These are phyloP conservation scores for Fundulus diaphanus DNA, from an alignment of 2,797 vertebrate genomes.

Conservation along the genomic window DNA sequence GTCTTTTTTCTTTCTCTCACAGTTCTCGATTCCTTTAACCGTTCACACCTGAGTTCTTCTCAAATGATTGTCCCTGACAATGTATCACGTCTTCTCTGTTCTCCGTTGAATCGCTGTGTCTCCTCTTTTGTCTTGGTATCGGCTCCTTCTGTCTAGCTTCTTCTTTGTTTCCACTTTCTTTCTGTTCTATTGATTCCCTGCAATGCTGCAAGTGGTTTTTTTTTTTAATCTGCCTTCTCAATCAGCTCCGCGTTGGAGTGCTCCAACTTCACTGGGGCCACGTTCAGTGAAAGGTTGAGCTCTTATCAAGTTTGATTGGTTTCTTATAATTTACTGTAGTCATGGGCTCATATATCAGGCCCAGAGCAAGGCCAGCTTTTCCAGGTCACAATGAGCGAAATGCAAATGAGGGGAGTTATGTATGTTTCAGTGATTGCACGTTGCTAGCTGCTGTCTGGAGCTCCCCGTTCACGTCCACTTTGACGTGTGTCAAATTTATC, in stretches of 20 bases:
- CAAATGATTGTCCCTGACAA: background rate
- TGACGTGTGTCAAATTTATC: constrained; percentile 31
- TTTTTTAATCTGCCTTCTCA: background rate
- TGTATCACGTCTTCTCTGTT: background rate
- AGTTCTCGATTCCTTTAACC: background rate
- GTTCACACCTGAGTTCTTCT: background rate
- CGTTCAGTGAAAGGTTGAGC: background rate
- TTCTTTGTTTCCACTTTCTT: constrained; percentile 2
- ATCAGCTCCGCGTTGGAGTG: background rate
- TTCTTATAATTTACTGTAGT: background rate
- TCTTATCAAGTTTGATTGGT: background rate
- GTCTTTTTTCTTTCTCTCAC: background rate
- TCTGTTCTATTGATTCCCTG: background rate
- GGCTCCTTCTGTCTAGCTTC: background rate
- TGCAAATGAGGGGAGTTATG: background rate
- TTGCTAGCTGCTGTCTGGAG: constrained; percentile 12
- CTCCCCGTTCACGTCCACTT: constrained; percentile 11
- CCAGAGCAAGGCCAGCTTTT: background rate
- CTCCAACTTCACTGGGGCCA: background rate
- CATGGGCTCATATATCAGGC: background rate
- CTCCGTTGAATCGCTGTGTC: background rate
- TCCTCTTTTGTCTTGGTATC: background rate
- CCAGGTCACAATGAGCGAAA: background rate
- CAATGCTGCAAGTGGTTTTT: background rate
- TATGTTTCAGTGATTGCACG: background rate